These are phyloP conservation scores for Callopanchax toddi DNA, from an alignment of 2,113 vertebrate species.

Conservation along the genomic window DNA sequence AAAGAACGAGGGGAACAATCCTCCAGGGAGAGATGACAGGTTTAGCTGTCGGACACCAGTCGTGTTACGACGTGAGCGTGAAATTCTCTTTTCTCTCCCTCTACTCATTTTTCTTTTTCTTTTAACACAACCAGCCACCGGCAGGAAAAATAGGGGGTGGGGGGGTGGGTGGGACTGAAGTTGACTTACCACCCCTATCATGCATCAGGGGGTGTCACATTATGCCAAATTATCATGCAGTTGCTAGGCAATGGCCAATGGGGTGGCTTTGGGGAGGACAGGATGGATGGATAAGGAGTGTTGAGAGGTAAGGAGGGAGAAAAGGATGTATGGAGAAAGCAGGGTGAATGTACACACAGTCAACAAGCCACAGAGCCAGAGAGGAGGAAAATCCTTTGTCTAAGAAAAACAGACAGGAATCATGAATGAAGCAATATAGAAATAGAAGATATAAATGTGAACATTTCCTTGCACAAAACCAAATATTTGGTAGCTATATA, in stretches of 20 bases:
- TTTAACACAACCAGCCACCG: constrained; percentile 53
- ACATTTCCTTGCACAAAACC: background rate
- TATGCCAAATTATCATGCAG: constrained; percentile 79
- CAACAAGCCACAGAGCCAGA: constrained; percentile 18
- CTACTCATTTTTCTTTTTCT: constrained; percentile 50
- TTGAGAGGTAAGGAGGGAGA: constrained; percentile 57
- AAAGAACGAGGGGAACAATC: constrained; percentile 25
- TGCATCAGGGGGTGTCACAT: constrained; percentile 78
- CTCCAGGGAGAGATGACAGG: constrained; percentile 64
- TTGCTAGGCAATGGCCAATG: constrained; percentile 80
- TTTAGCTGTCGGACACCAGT: constrained; percentile 67
- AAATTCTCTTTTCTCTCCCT: constrained; percentile 62
- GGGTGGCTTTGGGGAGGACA: constrained; percentile 46
- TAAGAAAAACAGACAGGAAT: constrained; percentile 5
- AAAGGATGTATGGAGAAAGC: constrained; percentile 20
- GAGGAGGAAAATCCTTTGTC: constrained; percentile 15
- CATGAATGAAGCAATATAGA: background rate
- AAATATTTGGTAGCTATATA: background rate
- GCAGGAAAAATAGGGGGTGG: constrained; percentile 30
- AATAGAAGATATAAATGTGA: background rate
- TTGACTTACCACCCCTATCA: constrained; percentile 71
- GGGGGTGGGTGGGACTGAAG: constrained; percentile 49
- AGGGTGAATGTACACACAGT: constrained; percentile 25
- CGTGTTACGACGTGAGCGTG: constrained; percentile 63
- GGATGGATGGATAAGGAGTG: constrained; percentile 68